Percentiles rank a stretch among this genome's conserved stretches.
Conservation (phyloP, 2,888 invertebrate species). For the Acleris literana region DNA sequence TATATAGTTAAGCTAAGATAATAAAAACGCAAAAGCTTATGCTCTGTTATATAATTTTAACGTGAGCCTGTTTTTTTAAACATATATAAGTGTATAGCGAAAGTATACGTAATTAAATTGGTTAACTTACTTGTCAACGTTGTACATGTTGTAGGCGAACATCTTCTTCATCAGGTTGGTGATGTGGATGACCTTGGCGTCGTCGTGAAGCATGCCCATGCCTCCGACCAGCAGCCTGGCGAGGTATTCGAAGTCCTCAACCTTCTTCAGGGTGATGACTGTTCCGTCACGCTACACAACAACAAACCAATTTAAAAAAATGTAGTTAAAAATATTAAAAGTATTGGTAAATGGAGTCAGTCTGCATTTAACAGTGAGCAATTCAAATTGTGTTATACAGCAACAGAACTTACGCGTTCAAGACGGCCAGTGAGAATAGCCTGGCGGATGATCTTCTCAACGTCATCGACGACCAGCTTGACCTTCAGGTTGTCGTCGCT, state of each 20-base stretch:
- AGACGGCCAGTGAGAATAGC: constrained; percentile 69
- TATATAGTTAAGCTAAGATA: no score
- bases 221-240: constrained; percentile 87
- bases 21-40: no score
- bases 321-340: neutral
- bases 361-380: no score
- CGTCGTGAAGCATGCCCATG: constrained; percentile 78
- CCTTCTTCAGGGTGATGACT: constrained; percentile 84
- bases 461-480: constrained; percentile 63
- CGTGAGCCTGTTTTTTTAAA: no score
- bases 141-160: constrained; percentile 67
- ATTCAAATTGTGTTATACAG: neutral
- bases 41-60: no score
- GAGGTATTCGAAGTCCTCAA: constrained; percentile 86
- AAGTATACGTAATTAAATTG: neutral
- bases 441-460: constrained; percentile 81
- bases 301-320: constrained; percentile 17
- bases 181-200: constrained; percentile 79
- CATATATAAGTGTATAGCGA: no score
- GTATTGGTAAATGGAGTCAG: neutral
- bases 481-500: constrained; percentile 59
- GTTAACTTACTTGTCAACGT: constrained; percentile 66
- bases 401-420: constrained; percentile 60
- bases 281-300: constrained; percentile 80
- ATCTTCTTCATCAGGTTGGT: constrained; percentile 65